Evolutionary conservation across 2,797 vertebrate species (phyloP).

Genomic region (Anisognathus igniventris): DNA sequence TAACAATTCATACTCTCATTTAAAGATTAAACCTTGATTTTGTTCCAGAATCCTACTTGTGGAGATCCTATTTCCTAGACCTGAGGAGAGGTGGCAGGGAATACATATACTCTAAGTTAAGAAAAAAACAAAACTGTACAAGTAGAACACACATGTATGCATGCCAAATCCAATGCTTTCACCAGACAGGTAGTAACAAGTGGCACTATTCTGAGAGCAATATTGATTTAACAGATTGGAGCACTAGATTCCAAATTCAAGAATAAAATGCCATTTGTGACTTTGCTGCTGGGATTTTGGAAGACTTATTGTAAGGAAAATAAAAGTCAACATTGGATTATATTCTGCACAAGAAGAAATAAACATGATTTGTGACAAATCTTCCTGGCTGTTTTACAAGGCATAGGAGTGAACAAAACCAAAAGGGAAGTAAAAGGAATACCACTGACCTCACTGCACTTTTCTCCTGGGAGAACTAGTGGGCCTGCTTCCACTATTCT

Average conservation of each 20-base stretch:
- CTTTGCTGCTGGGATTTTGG: background rate
- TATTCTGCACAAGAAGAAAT: background rate
- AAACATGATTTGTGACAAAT: background rate
- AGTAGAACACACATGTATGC: background rate
- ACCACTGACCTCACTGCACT: background rate
- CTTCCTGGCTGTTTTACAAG: background rate
- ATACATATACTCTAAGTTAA: background rate
- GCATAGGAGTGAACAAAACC: background rate
- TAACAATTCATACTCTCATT: background rate
- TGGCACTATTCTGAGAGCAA: background rate
- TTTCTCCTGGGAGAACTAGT: slow-evolving; percentile 18
- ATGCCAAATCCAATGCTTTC: background rate
- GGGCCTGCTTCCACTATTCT: slow-evolving; percentile 49
- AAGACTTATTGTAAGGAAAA: background rate
- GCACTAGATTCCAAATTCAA: background rate
- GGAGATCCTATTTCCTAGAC: background rate
- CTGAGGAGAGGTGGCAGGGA: background rate
- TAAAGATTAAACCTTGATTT: background rate
- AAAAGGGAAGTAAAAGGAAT: slow-evolving; percentile 1
- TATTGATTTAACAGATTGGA: background rate
- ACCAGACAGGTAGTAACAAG: background rate
- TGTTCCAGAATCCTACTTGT: background rate
- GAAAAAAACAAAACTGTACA: background rate
- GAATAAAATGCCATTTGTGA: background rate
- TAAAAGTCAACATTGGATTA: background rate